Percentiles rank a stretch among this genome's conserved stretches.
These are phyloP conservation scores for Columbina picui DNA, from an alignment of 2,113 vertebrate species.

Conservation along the genomic window DNA sequence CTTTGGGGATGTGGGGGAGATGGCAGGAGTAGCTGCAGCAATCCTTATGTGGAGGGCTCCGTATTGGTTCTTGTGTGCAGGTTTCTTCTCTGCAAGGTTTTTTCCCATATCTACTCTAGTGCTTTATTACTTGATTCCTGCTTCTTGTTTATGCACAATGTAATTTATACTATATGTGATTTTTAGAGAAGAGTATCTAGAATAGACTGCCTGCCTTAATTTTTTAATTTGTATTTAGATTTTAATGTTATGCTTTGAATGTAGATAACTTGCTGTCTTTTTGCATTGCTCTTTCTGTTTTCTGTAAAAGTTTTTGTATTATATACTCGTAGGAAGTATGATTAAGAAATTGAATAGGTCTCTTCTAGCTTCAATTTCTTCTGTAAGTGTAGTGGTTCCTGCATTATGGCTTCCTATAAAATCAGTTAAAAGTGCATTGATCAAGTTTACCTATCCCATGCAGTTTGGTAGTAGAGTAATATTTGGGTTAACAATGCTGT, in stretches of 20 bases:
- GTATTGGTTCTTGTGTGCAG: not conserved
- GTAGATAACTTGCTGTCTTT: not conserved
- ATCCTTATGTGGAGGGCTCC: not conserved
- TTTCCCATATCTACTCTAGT: not conserved
- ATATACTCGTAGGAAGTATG: not conserved
- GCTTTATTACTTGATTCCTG: not conserved
- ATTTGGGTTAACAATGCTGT: not conserved
- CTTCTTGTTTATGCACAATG: constrained; percentile 7
- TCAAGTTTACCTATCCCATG: not conserved
- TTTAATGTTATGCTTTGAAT: not conserved
- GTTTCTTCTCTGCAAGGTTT: not conserved
- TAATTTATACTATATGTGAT: not conserved
- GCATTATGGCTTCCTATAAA: not conserved
- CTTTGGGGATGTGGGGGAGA: not conserved
- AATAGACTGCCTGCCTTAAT: not conserved
- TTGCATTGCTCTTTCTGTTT: constrained; percentile 6
- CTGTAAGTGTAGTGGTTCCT: not conserved
- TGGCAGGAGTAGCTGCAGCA: not conserved
- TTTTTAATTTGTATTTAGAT: constrained; percentile 3
- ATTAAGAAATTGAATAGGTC: not conserved
- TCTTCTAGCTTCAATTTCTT: not conserved
- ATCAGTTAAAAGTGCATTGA: not conserved
- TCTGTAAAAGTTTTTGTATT: not conserved
- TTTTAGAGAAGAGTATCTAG: constrained; percentile 1
- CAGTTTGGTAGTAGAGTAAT: not conserved